phyloP scores from a whole-genome alignment of 2,888 invertebrate species.

The Drosophila tripunctata region DNA sequence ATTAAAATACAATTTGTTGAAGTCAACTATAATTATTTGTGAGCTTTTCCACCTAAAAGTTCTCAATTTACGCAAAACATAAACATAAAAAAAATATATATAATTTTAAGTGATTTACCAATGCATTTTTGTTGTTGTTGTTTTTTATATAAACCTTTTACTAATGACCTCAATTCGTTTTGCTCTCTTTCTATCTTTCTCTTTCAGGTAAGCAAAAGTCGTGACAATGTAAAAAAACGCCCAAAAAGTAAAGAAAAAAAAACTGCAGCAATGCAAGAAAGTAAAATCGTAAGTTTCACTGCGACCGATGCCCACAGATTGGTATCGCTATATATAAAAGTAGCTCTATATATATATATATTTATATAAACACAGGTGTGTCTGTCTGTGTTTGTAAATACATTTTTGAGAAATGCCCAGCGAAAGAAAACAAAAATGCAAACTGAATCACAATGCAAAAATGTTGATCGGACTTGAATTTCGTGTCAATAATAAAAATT shows the following conservation, averaged over 20 bases:
- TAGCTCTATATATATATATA: slow-evolving; percentile 10
- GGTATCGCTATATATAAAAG: slow-evolving; percentile 41
- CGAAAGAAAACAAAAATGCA: slow-evolving; percentile 57
- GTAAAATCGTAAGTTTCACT: slow-evolving; percentile 69
- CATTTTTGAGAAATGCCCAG: slow-evolving; percentile 54
- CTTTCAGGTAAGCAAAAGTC: slow-evolving; percentile 77
- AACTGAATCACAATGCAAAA: slow-evolving; percentile 73
- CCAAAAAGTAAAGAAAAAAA: slow-evolving; percentile 8
- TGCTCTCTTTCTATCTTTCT: slow-evolving; percentile 64
- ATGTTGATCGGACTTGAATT: slow-evolving; percentile 56
- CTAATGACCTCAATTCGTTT: slow-evolving; percentile 73
- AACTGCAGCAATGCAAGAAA: slow-evolving; percentile 54
- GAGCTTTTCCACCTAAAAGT: background rate
- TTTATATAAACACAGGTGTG: background rate
- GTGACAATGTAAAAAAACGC: slow-evolving; percentile 65
- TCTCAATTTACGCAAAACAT: slow-evolving; percentile 1
- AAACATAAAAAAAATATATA: too few species aligned
- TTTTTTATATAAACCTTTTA: slow-evolving; percentile 55
- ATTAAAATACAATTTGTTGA: too few species aligned
- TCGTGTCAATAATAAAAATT: slow-evolving; percentile 66
- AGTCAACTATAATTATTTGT: too few species aligned
- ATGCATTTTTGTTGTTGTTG: slow-evolving; percentile 13
- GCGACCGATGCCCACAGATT: slow-evolving; percentile 57
- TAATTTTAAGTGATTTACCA: slow-evolving; percentile 43
- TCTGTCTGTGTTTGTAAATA: slow-evolving; percentile 26